These are phyloP conservation scores for Eupithecia inturbata DNA, from an alignment of 2,888 invertebrate genomes.

Conservation along the genomic window DNA sequence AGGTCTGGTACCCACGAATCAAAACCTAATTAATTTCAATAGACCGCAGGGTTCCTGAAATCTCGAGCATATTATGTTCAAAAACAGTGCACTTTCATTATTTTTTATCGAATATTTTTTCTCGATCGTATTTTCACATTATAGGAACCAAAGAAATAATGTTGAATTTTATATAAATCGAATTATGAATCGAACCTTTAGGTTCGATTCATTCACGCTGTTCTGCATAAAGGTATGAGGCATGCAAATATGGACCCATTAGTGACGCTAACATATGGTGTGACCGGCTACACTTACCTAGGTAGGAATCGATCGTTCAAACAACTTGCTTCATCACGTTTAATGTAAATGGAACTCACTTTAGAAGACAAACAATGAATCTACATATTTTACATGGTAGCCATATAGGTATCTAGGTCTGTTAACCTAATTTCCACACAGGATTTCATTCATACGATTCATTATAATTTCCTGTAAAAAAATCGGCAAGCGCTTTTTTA, in stretches of 20 bases:
- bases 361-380: slow-evolving; percentile 26
- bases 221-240: slow-evolving; percentile 21
- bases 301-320: slow-evolving; percentile 38
- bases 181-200: background rate
- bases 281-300: slow-evolving; percentile 29
- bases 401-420: background rate
- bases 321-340: slow-evolving; percentile 38
- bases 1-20: too few species aligned
- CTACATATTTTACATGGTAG: background rate
- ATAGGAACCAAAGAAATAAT: too few species aligned
- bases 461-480: background rate
- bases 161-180: too few species aligned
- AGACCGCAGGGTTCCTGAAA: too few species aligned
- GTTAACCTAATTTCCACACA: background rate
- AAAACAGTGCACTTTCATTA: too few species aligned
- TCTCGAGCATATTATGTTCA: too few species aligned
- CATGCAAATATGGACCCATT: slow-evolving; percentile 42
- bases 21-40: too few species aligned
- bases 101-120: too few species aligned
- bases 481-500: background rate
- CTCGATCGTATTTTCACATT: too few species aligned
- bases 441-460: background rate
- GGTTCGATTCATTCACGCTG: slow-evolving; percentile 23
- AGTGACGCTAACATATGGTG: slow-evolving; percentile 33
- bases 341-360: slow-evolving; percentile 35